Base-by-base conservation (phyloP, 2,888 invertebrate genomes). In the Parnassius smintheus region DNA sequence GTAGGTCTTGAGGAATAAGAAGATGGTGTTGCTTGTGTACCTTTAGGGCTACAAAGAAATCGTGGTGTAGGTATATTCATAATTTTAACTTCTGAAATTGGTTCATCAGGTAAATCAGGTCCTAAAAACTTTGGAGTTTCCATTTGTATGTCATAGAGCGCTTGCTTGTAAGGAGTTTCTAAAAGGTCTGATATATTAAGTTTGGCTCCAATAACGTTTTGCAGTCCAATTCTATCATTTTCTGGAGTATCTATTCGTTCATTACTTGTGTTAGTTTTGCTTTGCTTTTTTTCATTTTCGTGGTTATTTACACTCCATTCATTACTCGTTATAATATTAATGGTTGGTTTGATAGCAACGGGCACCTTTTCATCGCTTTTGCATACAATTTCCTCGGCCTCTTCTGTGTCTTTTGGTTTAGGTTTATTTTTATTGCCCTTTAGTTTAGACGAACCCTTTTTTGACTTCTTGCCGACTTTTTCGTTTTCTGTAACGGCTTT, bases 131-230 rank as follows among this genome's bases (percentile, higher is more conserved):
- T 92, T 0, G 94, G 94, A 2, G 94, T 94, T 62, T 92, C 92
- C 82, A 92, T 86, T 75, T 85, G 84, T 42, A 92, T 88, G 72
- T 92, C 87, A 70, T 86, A 85, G 0, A 88, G 70, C 51, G 85
- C 87, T 68, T 87, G 86, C 75, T 94, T 94, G 65, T 92, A 93
- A 0, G 94, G 94, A 1, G 94, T 94, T 71, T 94, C 93, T 49
- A 94, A 77, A 11, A 94, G 76, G 64, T 90, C 87, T 3, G 90
- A 88, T 68, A 92, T 85, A 68, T 91, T 92, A 45, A 91, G 75
- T 73, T 86, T 91, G 7, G 81, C 85, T 49, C 88, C 89, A 49
- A 91, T 87, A 51, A 77, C 86, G 72, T 91, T 91, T 68, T 88
- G 88, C 62, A 90, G 75, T 3, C 78, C 81, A 49, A 86, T 74